phyloP scores from a whole-genome alignment of 1,140 invertebrate species.

The Psix sp. region DNA sequence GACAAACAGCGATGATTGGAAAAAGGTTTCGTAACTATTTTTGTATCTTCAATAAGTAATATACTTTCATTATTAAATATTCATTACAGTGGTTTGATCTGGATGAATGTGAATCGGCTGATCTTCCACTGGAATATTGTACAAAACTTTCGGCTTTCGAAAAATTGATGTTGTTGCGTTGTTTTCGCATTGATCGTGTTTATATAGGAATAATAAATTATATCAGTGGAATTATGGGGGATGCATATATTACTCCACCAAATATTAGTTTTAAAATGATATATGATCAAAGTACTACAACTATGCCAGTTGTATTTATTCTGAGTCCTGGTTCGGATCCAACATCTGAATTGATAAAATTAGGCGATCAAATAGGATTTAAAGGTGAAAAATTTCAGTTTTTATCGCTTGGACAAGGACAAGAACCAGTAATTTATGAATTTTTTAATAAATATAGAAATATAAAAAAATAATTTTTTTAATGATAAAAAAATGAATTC shows the following conservation, averaged over 20 bases:
- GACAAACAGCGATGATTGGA: neutral
- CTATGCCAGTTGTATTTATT: conserved; percentile 79
- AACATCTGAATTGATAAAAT: conserved; percentile 90
- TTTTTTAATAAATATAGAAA: conserved; percentile 4
- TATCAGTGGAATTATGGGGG: neutral
- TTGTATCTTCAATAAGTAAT: neutral
- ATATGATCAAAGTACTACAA: neutral
- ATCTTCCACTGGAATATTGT: neutral
- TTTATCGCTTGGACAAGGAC: conserved; percentile 92
- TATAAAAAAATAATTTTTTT: neutral
- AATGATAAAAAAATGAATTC: neutral
- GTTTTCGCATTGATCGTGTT: neutral
- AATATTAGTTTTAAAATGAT: neutral
- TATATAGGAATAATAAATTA: neutral
- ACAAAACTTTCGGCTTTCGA: neutral
- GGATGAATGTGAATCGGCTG: conserved; percentile 4
- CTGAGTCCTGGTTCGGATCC: conserved; percentile 79
- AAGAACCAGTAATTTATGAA: conserved; percentile 82
- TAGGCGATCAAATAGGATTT: conserved; percentile 85
- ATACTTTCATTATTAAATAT: neutral
- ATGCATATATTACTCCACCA: neutral
- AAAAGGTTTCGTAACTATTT: neutral
- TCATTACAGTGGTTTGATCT: conserved; percentile 35
- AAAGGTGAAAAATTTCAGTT: conserved; percentile 86
- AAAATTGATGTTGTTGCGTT: neutral